Evolutionary conservation across 2,113 vertebrate genomes (phyloP).

Genomic region (Labeo catla): DNA sequence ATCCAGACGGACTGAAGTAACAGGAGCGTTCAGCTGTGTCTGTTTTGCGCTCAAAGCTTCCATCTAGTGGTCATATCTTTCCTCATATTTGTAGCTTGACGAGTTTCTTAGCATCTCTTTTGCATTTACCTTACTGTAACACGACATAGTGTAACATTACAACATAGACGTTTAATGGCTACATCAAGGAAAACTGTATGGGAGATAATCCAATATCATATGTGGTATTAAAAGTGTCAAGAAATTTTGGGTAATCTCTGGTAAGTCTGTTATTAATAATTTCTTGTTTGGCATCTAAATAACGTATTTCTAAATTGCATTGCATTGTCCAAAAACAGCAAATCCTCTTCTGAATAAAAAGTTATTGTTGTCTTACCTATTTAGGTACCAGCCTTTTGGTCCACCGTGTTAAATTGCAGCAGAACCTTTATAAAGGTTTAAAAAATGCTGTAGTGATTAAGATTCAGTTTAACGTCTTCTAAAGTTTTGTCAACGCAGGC

Average conservation of each 20-base stretch:
- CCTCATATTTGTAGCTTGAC: neutral
- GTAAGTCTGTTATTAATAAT: neutral
- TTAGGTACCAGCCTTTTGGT: neutral
- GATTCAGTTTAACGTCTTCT: neutral
- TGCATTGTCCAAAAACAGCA: neutral
- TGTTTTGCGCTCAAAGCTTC: conserved; percentile 5
- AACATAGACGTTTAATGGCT: neutral
- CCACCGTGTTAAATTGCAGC: neutral
- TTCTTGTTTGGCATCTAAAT: neutral
- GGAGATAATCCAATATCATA: neutral
- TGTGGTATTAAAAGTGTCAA: neutral
- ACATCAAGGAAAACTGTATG: neutral
- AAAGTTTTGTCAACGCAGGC: neutral
- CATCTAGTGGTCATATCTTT: conserved; percentile 53
- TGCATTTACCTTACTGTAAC: neutral
- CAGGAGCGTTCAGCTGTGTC: neutral
- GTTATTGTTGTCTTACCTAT: neutral
- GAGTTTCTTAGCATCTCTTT: neutral
- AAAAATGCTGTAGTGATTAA: neutral
- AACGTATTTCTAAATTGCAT: neutral
- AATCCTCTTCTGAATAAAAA: neutral
- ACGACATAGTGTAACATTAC: neutral
- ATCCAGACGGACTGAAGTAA: neutral
- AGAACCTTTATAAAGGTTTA: neutral
- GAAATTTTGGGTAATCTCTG: neutral